Percentiles rank a stretch among this genome's conserved stretches.
Conservation (phyloP, 2,113 vertebrate genomes). For the Apaloderma vittatum region DNA sequence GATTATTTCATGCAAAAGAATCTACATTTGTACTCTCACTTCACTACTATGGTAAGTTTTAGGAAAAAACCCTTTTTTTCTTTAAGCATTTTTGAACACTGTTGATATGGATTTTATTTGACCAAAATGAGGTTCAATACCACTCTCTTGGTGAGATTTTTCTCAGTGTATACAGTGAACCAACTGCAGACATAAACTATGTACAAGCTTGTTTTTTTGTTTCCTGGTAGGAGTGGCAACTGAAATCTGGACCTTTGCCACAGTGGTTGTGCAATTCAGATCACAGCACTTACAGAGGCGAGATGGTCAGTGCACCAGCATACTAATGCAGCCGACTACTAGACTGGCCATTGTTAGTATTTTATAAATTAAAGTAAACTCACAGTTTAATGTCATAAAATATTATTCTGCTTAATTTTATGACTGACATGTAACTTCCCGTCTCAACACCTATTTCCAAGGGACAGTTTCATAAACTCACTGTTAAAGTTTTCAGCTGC, state of each 20-base stretch:
- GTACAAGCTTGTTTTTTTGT: neutral
- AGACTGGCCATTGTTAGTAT: slow-evolving; percentile 31
- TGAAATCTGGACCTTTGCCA: slow-evolving; percentile 67
- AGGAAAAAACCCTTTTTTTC: neutral
- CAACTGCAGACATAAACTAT: slow-evolving; percentile 47
- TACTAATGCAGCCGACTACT: slow-evolving; percentile 60
- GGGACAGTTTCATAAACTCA: neutral
- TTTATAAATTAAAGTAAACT: slow-evolving; percentile 47
- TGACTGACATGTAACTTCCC: neutral
- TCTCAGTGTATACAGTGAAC: neutral
- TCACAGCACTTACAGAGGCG: slow-evolving; percentile 66
- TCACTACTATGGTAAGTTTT: neutral
- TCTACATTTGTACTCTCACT: neutral
- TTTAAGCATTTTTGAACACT: neutral
- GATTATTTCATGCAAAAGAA: neutral
- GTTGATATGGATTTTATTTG: neutral
- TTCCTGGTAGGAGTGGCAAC: slow-evolving; percentile 60
- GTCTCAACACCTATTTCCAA: neutral
- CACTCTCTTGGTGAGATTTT: neutral
- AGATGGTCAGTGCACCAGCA: slow-evolving; percentile 61
- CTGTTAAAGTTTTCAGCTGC: neutral
- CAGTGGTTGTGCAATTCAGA: slow-evolving; percentile 72
- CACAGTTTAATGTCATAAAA: neutral
- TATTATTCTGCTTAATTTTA: neutral
- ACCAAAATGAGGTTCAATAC: neutral